Conservation (phyloP, 37 sponge, comb jelly and placozoan genomes). For the Halichondria panicea region DNA sequence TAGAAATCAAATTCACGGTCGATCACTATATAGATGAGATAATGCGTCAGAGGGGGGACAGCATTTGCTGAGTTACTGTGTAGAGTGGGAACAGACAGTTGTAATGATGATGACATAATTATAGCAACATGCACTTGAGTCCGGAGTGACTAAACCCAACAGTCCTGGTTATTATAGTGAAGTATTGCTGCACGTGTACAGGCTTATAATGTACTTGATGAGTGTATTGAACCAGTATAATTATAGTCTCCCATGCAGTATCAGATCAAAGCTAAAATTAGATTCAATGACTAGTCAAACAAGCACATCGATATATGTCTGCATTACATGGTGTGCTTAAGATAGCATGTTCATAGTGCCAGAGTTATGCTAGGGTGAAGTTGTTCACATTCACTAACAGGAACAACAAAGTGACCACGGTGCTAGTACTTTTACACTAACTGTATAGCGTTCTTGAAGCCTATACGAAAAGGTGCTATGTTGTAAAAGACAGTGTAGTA, state of each 20-base stretch:
- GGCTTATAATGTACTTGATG: constrained; percentile 29
- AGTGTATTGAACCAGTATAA: constrained; percentile 4
- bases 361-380: constrained; percentile 44
- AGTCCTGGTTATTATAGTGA: constrained; percentile 22
- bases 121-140: constrained; percentile 14
- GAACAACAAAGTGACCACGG: constrained; percentile 24
- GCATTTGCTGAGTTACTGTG: constrained; percentile 34
- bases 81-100: constrained; percentile 25
- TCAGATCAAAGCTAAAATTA: constrained; percentile 18
- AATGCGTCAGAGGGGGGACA: constrained; percentile 37
- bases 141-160: constrained; percentile 8
- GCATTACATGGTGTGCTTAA: constrained; percentile 28
- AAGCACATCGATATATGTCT: constrained; percentile 3
- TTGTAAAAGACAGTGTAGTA: too few relatives aligned
- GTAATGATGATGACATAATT: constrained; percentile 29
- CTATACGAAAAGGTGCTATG: too few relatives aligned
- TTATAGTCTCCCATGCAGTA: constrained; percentile 22
- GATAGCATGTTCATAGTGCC: constrained; percentile 40
- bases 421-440: too few relatives aligned
- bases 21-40: constrained; percentile 32
- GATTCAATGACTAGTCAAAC: constrained; percentile 46
- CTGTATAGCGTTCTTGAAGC: too few relatives aligned
- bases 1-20: too few relatives aligned
- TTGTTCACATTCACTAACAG: constrained; percentile 10
- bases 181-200: constrained; percentile 46